Conservation (phyloP, 2,888 invertebrate species). For the Caradrina kadenii region DNA sequence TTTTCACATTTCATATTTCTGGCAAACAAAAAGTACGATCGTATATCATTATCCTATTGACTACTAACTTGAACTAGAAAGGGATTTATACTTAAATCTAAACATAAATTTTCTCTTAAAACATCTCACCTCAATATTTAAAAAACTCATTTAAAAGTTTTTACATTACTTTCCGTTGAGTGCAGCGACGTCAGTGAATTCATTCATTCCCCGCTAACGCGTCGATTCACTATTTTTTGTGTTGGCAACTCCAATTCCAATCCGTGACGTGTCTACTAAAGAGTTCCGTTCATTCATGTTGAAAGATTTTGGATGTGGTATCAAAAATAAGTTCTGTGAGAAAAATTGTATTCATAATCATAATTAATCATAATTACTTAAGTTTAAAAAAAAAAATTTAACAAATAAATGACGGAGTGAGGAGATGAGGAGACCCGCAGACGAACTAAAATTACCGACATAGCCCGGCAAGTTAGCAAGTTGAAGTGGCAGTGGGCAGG, state of each 20-base stretch:
- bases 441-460: too few species aligned
- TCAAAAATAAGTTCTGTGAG: neutral
- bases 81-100: neutral
- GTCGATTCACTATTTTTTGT: conserved; percentile 58
- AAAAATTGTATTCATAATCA: neutral
- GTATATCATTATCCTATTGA: too few species aligned
- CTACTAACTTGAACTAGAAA: too few species aligned
- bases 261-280: conserved; percentile 58
- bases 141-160: conserved; percentile 21
- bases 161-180: conserved; percentile 15
- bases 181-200: conserved; percentile 37
- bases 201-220: conserved; percentile 47
- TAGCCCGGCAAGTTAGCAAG: too few species aligned
- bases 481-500: too few species aligned
- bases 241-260: conserved; percentile 62
- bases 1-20: too few species aligned
- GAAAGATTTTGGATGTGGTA: conserved; percentile 34
- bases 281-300: conserved; percentile 45
- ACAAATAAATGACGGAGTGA: too few species aligned
- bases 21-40: too few species aligned
- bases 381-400: too few species aligned
- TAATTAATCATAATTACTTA: too few species aligned
- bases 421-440: too few species aligned
- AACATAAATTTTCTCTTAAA: neutral
- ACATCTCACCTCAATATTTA: neutral